Evolutionary conservation across 2,888 invertebrate genomes (phyloP).

Genomic region (Choristoneura rosaceana): DNA sequence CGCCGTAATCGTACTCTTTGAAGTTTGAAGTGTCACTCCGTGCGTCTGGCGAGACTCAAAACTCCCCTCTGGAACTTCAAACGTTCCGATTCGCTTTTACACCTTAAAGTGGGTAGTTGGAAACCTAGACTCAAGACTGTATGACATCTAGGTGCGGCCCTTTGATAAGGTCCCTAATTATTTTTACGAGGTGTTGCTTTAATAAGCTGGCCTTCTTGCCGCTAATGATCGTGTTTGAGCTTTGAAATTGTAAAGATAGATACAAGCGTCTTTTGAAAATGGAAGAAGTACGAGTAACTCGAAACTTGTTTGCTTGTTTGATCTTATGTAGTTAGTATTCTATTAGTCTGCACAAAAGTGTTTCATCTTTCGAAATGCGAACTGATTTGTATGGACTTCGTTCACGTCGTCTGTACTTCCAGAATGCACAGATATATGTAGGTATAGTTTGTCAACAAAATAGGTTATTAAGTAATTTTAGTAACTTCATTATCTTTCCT

Average conservation of each 20-base stretch:
- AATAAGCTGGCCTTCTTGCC: conserved; percentile 31
- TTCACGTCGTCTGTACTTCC: no score
- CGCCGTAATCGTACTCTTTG: conserved; percentile 60
- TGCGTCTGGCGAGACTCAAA: conserved; percentile 70
- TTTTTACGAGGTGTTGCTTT: conserved; percentile 29
- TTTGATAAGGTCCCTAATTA: conserved; percentile 42
- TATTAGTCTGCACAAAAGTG: no score
- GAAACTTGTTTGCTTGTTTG: no score
- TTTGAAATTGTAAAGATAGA: neutral
- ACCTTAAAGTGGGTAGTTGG: conserved; percentile 66
- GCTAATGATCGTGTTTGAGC: conserved; percentile 30
- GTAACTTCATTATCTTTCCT: no score
- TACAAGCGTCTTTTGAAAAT: no score
- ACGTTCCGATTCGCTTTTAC: conserved; percentile 78
- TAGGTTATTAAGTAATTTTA: no score
- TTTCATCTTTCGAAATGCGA: no score
- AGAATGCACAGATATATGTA: no score
- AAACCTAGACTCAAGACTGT: conserved; percentile 37
- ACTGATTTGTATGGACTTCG: no score
- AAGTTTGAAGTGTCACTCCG: conserved; percentile 75
- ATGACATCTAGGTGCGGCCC: conserved; percentile 46
- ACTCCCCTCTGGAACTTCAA: conserved; percentile 70
- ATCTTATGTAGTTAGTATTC: no score
- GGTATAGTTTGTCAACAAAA: no score
- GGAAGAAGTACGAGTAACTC: no score